phyloP scores from a whole-genome alignment of 2,797 vertebrate genomes.

The Melanotaenia nigrans region DNA sequence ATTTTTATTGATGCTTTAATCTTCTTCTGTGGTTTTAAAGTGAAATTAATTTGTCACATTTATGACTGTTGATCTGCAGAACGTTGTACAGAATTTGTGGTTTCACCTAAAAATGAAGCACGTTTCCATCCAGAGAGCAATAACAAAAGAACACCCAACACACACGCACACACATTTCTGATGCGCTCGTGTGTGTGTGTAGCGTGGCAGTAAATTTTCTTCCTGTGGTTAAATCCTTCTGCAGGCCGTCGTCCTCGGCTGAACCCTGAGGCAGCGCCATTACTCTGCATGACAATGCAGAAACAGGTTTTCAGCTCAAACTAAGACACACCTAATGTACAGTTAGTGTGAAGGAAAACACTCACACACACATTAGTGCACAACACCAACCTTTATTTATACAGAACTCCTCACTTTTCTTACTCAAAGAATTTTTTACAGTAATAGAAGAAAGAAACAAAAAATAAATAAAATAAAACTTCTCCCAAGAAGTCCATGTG shows the following conservation, averaged over 20 bases:
- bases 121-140: not conserved
- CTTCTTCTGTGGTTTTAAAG: too few relatives aligned
- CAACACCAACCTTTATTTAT: not conserved
- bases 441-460: too few relatives aligned
- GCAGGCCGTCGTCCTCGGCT: conserved; percentile 7
- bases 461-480: too few relatives aligned
- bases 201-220: not conserved
- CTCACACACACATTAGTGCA: not conserved
- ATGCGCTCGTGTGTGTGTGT: not conserved
- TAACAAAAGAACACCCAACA: not conserved
- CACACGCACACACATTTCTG: not conserved
- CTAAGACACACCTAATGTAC: not conserved
- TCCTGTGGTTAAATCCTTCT: not conserved
- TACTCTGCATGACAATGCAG: not conserved
- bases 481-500: too few relatives aligned
- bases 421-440: too few relatives aligned
- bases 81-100: too few relatives aligned
- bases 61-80: too few relatives aligned
- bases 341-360: not conserved
- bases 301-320: not conserved
- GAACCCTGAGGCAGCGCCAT: conserved; percentile 2
- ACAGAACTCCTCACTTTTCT: too few relatives aligned
- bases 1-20: too few relatives aligned
- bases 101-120: not conserved
- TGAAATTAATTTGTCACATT: too few relatives aligned